Conservation (phyloP, 2,797 vertebrate genomes). For the Steatocranus sp. region DNA sequence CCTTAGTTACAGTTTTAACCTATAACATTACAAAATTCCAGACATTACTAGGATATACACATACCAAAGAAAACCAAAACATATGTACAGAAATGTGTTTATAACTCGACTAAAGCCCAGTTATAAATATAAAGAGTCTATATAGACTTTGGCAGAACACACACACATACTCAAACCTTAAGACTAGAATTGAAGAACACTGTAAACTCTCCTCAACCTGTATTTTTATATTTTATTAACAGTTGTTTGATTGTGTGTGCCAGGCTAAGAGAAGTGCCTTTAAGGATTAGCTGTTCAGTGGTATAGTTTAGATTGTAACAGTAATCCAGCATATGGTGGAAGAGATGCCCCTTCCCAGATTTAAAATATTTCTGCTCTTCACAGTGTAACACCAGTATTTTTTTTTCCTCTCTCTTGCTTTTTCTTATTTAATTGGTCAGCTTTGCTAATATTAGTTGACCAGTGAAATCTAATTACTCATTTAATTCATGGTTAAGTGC, state of each 20-base stretch:
- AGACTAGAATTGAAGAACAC: slow-evolving; percentile 40
- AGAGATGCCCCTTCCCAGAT: background rate
- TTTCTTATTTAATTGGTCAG: background rate
- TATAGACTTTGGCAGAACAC: background rate
- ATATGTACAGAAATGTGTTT: background rate
- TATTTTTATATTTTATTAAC: slow-evolving; percentile 51
- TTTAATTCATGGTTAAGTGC: background rate
- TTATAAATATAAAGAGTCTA: background rate
- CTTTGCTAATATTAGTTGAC: background rate
- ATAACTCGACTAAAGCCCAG: background rate
- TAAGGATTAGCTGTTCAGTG: background rate
- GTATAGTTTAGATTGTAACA: background rate
- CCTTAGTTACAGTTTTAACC: slow-evolving; percentile 2
- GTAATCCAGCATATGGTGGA: background rate
- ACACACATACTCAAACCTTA: slow-evolving; percentile 5
- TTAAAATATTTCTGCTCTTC: background rate
- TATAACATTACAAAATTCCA: background rate
- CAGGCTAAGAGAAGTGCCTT: slow-evolving; percentile 44
- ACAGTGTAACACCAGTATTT: background rate
- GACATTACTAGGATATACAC: background rate
- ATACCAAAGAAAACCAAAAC: slow-evolving; percentile 48
- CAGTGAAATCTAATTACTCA: background rate
- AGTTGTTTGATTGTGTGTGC: slow-evolving; percentile 31
- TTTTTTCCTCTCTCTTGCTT: background rate
- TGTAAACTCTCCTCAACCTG: slow-evolving; percentile 41